A percentile compares a stretch with the other conserved stretches of the same genome.
Conservation (phyloP, 2,888 invertebrate species). For the Linnaemya tessellans region DNA sequence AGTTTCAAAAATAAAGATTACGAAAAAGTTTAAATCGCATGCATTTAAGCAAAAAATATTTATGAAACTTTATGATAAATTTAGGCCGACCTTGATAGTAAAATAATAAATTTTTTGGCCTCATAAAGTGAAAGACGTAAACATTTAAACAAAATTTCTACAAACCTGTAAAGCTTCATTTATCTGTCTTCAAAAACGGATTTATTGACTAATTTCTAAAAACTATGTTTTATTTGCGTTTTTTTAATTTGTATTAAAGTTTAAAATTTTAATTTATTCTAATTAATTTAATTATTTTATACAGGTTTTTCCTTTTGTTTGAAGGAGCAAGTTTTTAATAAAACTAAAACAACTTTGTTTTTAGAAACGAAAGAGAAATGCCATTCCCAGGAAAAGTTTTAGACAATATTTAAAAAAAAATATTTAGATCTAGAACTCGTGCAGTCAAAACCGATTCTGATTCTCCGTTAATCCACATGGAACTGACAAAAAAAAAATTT, state of each 20-base stretch:
- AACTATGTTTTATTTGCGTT: neutral
- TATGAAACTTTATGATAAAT: too few relatives aligned
- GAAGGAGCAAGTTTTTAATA: neutral
- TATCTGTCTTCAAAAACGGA: neutral
- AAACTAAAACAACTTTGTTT: constrained; percentile 17
- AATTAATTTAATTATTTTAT: constrained; percentile 24
- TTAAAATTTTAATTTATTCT: constrained; percentile 27
- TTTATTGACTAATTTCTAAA: too few relatives aligned
- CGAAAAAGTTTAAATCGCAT: too few relatives aligned
- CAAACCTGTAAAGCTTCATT: neutral
- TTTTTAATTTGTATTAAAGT: neutral
- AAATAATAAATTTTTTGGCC: too few relatives aligned
- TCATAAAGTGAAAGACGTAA: too few relatives aligned
- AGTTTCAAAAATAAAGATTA: too few relatives aligned
- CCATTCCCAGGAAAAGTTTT: constrained; percentile 4
- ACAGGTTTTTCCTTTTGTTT: constrained; percentile 7
- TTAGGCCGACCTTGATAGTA: too few relatives aligned
- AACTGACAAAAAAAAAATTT: neutral
- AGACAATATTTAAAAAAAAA: constrained; percentile 12
- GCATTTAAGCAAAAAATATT: too few relatives aligned
- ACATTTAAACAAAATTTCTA: too few relatives aligned
- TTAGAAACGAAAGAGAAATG: constrained; percentile 10
- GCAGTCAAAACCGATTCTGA: neutral
- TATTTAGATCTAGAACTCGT: constrained; percentile 11
- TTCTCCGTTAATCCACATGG: neutral